phyloP scores from a whole-genome alignment of 2,888 invertebrate species.

The Neuroscelio doddi region DNA sequence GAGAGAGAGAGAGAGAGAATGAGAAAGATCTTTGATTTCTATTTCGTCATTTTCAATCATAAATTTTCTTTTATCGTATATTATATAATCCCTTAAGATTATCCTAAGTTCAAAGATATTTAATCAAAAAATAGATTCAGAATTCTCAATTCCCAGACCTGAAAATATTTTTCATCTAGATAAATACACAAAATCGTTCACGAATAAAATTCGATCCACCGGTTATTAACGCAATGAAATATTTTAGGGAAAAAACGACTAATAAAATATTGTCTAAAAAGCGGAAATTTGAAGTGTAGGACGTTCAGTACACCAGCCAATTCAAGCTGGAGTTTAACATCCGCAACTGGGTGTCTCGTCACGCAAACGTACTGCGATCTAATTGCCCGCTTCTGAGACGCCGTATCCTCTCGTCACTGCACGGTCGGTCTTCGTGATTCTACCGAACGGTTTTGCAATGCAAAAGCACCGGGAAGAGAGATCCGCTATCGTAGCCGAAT shows the following conservation, averaged over 20 bases:
- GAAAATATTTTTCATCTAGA: too few relatives aligned
- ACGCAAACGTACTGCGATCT: conserved; percentile 28
- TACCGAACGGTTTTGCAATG: conserved; percentile 1
- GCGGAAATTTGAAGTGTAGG: conserved; percentile 16
- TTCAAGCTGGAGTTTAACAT: conserved; percentile 12
- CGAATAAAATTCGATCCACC: too few relatives aligned
- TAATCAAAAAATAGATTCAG: too few relatives aligned
- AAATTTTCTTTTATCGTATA: too few relatives aligned
- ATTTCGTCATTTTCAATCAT: too few relatives aligned
- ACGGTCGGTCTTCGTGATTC: conserved; percentile 22
- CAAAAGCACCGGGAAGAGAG: conserved; percentile 4
- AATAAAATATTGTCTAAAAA: neutral
- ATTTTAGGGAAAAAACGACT: neutral
- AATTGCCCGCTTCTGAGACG: conserved; percentile 24
- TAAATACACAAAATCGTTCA: too few relatives aligned
- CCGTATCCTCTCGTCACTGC: conserved; percentile 27
- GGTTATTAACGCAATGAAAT: neutral
- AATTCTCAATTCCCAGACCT: too few relatives aligned
- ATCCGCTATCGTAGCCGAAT: neutral
- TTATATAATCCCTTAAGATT: too few relatives aligned
- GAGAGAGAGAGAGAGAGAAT: conserved; percentile 22
- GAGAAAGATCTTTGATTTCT: too few relatives aligned
- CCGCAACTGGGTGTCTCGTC: conserved; percentile 20
- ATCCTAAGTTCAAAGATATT: too few relatives aligned
- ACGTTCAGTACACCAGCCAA: neutral